These are phyloP conservation scores for Calliphora vomitoria DNA, from an alignment of 2,888 invertebrate genomes.

Conservation along the genomic window DNA sequence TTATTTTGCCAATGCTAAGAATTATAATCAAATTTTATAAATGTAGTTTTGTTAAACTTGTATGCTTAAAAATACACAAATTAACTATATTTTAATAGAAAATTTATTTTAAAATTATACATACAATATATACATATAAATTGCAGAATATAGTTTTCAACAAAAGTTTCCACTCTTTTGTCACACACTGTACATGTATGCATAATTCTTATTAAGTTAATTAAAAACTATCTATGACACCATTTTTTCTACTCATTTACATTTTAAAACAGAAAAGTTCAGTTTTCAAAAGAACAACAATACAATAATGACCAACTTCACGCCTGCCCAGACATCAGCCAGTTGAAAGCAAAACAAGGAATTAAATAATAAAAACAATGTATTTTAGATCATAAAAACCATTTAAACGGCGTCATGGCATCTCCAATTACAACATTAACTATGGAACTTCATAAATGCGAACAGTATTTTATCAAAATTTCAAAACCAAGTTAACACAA, in stretches of 20 bases:
- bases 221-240: constrained; percentile 41
- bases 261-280: background rate
- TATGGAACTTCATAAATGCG: constrained; percentile 60
- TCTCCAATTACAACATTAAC: constrained; percentile 63
- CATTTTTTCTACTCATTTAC: constrained; percentile 34
- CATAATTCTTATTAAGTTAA: constrained; percentile 55
- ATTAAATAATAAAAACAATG: constrained; percentile 38
- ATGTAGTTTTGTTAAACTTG: too few species aligned
- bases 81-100: too few species aligned
- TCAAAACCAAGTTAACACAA: constrained; percentile 8
- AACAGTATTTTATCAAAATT: constrained; percentile 51
- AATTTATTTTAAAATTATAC: too few species aligned
- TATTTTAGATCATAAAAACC: constrained; percentile 47
- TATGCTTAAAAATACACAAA: too few species aligned
- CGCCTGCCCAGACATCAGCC: constrained; percentile 65
- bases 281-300: constrained; percentile 1
- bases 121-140: too few species aligned
- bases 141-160: too few species aligned
- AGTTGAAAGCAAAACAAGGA: constrained; percentile 12
- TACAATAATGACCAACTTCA: constrained; percentile 24
- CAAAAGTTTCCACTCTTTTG: too few species aligned
- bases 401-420: constrained; percentile 71
- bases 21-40: too few species aligned
- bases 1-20: too few species aligned
- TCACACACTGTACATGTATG: background rate